Conservation (phyloP, 2,113 vertebrate species). For the Merops nubicus region DNA sequence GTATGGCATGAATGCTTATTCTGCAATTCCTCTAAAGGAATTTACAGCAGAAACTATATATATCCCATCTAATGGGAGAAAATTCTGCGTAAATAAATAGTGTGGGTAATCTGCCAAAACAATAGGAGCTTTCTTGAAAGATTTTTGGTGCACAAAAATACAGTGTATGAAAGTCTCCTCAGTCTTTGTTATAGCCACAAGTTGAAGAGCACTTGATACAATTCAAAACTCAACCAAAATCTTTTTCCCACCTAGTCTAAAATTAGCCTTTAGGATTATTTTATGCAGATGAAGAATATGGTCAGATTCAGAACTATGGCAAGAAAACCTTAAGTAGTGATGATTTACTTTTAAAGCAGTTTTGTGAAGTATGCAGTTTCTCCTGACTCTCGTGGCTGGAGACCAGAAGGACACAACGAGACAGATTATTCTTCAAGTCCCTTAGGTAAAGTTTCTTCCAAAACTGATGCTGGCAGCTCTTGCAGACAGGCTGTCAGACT, state of each 20-base stretch:
- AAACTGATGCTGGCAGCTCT: background rate
- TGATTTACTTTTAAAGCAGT: background rate
- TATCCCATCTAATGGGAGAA: background rate
- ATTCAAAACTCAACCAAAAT: background rate
- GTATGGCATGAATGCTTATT: slow-evolving; percentile 22
- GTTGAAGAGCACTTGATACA: background rate
- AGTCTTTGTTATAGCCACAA: background rate
- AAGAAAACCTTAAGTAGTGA: background rate
- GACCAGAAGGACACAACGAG: background rate
- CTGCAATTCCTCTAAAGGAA: slow-evolving; percentile 5
- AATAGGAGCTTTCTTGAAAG: background rate
- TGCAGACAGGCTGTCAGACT: background rate
- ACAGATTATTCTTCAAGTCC: background rate
- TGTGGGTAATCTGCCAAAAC: background rate
- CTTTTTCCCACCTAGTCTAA: background rate
- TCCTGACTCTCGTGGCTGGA: background rate
- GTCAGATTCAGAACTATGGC: background rate
- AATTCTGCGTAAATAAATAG: background rate
- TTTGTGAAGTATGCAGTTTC: background rate
- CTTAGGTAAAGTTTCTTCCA: background rate
- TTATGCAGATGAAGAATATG: background rate
- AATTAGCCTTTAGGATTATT: background rate
- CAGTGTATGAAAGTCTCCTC: background rate
- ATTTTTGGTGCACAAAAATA: background rate
- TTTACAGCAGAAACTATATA: background rate